phyloP scores from a whole-genome alignment of 2,113 vertebrate species.

The Hypomesus transpacificus region DNA sequence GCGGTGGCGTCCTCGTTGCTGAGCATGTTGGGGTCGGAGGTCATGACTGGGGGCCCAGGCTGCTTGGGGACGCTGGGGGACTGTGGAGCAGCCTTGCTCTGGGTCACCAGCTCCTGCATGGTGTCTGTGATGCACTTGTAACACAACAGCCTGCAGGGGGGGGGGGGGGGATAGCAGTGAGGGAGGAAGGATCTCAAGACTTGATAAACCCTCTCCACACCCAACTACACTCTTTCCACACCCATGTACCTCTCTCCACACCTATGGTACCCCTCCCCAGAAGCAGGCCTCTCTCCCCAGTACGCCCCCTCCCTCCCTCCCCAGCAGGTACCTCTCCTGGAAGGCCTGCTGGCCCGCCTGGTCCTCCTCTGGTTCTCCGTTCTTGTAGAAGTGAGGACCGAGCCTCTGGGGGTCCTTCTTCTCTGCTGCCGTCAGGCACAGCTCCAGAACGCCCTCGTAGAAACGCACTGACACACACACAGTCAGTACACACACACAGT shows the following conservation, averaged over 20 bases:
- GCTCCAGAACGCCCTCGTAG: constrained; percentile 94
- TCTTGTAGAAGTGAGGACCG: constrained; percentile 96
- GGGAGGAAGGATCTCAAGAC: neutral
- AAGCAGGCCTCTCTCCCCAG: too few species aligned
- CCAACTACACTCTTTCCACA: too few species aligned
- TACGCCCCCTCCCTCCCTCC: too few species aligned
- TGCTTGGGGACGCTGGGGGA: constrained; percentile 98
- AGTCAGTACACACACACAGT: constrained; percentile 4
- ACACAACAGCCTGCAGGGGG: constrained; percentile 77
- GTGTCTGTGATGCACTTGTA: constrained; percentile 98
- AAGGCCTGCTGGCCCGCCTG: constrained; percentile 86
- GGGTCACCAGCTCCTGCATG: constrained; percentile 95
- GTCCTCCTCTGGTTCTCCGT: constrained; percentile 96
- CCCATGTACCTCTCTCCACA: neutral
- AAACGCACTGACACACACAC: constrained; percentile 79
- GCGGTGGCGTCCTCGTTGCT: constrained; percentile 96
- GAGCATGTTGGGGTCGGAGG: constrained; percentile 97
- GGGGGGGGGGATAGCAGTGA: neutral
- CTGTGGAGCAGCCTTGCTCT: constrained; percentile 96
- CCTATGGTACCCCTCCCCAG: too few species aligned
- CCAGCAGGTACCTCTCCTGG: constrained; percentile 79
- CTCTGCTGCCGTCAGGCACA: constrained; percentile 91
- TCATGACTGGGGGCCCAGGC: constrained; percentile 90
- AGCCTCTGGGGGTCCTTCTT: constrained; percentile 95
- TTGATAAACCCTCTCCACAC: neutral